Evolutionary conservation across 2,888 invertebrate species (phyloP).

Genomic region (Tetanocera ferruginea): DNA sequence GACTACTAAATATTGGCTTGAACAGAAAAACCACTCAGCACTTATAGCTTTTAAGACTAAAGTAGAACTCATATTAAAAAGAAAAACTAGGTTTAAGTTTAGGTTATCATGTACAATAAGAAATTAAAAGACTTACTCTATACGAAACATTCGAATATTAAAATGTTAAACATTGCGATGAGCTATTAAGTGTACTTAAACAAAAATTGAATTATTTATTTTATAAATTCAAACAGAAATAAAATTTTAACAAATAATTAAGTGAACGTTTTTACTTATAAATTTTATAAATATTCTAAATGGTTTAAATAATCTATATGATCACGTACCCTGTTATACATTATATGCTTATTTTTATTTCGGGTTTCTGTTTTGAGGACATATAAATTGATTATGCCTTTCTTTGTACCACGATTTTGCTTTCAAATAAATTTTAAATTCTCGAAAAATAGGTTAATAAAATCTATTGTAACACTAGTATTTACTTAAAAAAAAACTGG

Average conservation of each 20-base stretch:
- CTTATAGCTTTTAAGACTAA: slow-evolving; percentile 36
- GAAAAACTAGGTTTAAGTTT: slow-evolving; percentile 34
- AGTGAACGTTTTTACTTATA: neutral
- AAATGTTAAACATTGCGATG: slow-evolving; percentile 59
- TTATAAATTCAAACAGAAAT: slow-evolving; percentile 13
- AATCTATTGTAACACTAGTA: too few species aligned
- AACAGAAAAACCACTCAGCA: neutral
- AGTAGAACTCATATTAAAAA: slow-evolving; percentile 38
- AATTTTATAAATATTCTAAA: too few species aligned
- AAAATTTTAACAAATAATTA: neutral
- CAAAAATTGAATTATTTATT: slow-evolving; percentile 12
- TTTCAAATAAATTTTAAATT: too few species aligned
- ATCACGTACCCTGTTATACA: too few species aligned
- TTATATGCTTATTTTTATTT: too few species aligned
- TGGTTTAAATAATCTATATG: too few species aligned
- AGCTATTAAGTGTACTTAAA: slow-evolving; percentile 42
- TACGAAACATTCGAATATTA: slow-evolving; percentile 33
- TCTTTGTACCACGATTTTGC: too few species aligned
- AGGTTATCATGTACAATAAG: slow-evolving; percentile 24
- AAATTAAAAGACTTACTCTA: slow-evolving; percentile 27
- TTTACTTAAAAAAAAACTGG: too few species aligned
- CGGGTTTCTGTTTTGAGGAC: too few species aligned
- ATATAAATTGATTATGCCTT: too few species aligned
- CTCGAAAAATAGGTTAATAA: too few species aligned
- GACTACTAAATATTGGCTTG: slow-evolving; percentile 57